A percentile compares a stretch with the other conserved stretches of the same genome.
phyloP scores from a whole-genome alignment of 2,113 vertebrate species.

The Phyllostomus discolor region DNA sequence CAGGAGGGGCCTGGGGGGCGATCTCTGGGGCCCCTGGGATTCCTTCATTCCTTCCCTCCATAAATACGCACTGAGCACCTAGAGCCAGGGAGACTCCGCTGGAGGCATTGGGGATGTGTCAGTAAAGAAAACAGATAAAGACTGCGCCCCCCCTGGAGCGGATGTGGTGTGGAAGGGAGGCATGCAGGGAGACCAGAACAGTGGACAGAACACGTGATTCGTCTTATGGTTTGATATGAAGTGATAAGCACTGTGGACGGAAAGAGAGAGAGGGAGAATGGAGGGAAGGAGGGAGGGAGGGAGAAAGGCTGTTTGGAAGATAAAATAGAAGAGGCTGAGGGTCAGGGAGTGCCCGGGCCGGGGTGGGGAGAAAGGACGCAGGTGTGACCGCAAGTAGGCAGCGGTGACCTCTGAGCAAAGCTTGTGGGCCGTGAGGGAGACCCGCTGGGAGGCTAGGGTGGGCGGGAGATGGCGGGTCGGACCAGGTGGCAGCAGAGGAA shows the following conservation, averaged over 20 bases:
- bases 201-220: not conserved
- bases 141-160: not conserved
- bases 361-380: not conserved
- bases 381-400: accelerated
- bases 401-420: not conserved
- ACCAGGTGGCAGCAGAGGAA: accelerated
- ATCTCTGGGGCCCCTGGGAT: not conserved
- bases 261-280: not conserved
- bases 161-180: not conserved
- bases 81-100: not conserved
- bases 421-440: not conserved
- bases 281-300: accelerated
- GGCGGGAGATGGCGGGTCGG: not conserved
- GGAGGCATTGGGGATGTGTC: not conserved
- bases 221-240: not conserved
- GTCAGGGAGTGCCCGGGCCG: not conserved
- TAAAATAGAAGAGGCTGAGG: too few relatives aligned
- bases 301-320: not conserved
- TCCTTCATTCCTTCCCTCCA: not conserved
- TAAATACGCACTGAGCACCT: not conserved
- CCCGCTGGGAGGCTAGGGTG: accelerated
- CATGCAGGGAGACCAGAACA: not conserved
- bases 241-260: not conserved
- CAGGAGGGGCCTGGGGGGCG: not conserved
- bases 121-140: not conserved